Conservation (phyloP, 1,140 invertebrate genomes). For the Halyomorpha halys region DNA sequence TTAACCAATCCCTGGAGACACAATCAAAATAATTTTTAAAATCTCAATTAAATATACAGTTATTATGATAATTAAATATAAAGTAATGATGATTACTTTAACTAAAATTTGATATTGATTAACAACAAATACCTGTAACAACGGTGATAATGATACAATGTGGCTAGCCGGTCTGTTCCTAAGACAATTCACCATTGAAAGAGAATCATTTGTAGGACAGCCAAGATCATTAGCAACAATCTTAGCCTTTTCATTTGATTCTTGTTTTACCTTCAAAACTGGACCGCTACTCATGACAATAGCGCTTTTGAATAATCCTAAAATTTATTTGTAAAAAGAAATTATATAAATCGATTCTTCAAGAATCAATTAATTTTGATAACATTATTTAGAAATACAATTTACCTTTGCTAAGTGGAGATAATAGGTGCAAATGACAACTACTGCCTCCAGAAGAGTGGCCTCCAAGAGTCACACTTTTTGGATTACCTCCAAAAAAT, state of each 20-base stretch:
- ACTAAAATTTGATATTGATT: too few relatives aligned
- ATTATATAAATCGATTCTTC: too few relatives aligned
- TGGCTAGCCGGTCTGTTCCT: constrained; percentile 46
- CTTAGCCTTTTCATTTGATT: constrained; percentile 53
- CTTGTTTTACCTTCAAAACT: constrained; percentile 37
- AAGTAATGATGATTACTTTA: too few relatives aligned
- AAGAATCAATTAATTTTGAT: too few relatives aligned
- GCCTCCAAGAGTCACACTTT: constrained; percentile 24
- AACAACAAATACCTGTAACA: too few relatives aligned
- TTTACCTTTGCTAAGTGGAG: constrained; percentile 26
- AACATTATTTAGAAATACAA: constrained; percentile 30
- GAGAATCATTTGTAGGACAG: constrained; percentile 47
- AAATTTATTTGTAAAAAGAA: neutral
- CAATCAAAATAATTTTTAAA: too few relatives aligned
- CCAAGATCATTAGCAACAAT: constrained; percentile 53
- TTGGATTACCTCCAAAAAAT: constrained; percentile 25
- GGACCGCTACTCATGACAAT: neutral
- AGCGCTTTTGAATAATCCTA: neutral
- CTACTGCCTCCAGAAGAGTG: constrained; percentile 22
- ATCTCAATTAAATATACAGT: too few relatives aligned
- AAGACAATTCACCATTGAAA: constrained; percentile 60
- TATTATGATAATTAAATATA: too few relatives aligned
- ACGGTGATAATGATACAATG: constrained; percentile 32
- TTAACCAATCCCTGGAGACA: too few relatives aligned
- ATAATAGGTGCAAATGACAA: constrained; percentile 25